Conservation (phyloP, 23 tunicate genomes). For the Trididemnum miniatum region DNA sequence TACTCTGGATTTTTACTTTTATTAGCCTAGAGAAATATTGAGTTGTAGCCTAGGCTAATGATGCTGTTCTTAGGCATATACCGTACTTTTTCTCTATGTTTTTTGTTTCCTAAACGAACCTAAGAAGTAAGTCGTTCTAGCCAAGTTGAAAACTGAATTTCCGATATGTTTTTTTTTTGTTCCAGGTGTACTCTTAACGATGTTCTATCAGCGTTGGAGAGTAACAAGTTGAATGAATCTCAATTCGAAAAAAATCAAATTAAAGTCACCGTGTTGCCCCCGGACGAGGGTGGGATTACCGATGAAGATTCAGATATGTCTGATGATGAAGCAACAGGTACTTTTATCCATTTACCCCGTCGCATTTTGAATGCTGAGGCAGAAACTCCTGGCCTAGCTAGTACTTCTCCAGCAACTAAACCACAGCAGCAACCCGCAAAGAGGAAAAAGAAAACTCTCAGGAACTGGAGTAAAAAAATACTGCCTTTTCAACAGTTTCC, state of each 20-base stretch:
- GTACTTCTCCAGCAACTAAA: neutral
- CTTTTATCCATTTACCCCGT: neutral
- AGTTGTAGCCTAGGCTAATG: neutral
- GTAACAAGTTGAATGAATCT: neutral
- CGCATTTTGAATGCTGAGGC: slow-evolving; percentile 1
- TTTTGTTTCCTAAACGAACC: neutral
- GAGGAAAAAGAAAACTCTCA: neutral
- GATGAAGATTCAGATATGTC: neutral
- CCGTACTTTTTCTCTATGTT: too few relatives aligned
- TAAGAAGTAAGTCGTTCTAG: neutral
- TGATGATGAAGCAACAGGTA: neutral
- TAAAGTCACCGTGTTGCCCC: neutral
- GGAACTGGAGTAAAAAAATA: neutral
- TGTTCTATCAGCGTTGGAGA: neutral
- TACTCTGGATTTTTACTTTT: neutral
- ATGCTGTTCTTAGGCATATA: neutral
- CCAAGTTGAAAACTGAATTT: neutral
- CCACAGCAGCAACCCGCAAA: neutral
- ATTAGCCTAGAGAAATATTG: neutral
- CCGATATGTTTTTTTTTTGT: neutral
- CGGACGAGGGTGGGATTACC: neutral
- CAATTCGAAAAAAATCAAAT: neutral
- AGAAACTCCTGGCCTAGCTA: neutral
- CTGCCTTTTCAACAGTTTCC: neutral
- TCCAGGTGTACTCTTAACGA: neutral